Conservation (phyloP, 2,888 invertebrate species). For the Eupithecia tripunctaria region DNA sequence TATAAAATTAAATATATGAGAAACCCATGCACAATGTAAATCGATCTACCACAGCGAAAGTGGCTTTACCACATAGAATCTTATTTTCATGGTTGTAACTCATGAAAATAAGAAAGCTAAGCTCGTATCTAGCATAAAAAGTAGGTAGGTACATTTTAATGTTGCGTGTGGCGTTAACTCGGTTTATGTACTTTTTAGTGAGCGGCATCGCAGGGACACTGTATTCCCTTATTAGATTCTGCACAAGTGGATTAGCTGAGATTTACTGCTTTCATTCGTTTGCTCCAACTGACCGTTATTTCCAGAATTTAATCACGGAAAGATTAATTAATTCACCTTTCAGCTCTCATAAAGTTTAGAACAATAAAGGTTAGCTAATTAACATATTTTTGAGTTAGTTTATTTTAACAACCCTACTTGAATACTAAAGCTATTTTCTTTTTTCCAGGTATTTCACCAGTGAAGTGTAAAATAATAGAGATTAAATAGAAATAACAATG, state of each 20-base stretch:
- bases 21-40: not conserved
- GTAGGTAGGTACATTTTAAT: not conserved
- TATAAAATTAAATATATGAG: no score
- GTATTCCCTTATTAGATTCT: slow-evolving; percentile 25
- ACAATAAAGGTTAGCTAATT: slow-evolving; percentile 31
- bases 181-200: not conserved
- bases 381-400: not conserved
- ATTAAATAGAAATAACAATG: not conserved
- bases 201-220: not conserved
- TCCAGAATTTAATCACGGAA: slow-evolving; percentile 37
- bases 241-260: slow-evolving; percentile 28
- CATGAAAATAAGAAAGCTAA: not conserved
- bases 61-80: not conserved
- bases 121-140: not conserved
- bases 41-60: not conserved
- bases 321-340: slow-evolving; percentile 33
- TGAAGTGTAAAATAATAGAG: not conserved
- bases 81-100: no score
- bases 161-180: not conserved
- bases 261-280: slow-evolving; percentile 30
- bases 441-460: slow-evolving; percentile 24
- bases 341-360: slow-evolving; percentile 35
- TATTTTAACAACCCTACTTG: not conserved
- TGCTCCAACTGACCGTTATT: slow-evolving; percentile 35
- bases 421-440: slow-evolving; percentile 7